Evolutionary conservation across 2,113 vertebrate species (phyloP).

Genomic region (Xyrauchen texanus): DNA sequence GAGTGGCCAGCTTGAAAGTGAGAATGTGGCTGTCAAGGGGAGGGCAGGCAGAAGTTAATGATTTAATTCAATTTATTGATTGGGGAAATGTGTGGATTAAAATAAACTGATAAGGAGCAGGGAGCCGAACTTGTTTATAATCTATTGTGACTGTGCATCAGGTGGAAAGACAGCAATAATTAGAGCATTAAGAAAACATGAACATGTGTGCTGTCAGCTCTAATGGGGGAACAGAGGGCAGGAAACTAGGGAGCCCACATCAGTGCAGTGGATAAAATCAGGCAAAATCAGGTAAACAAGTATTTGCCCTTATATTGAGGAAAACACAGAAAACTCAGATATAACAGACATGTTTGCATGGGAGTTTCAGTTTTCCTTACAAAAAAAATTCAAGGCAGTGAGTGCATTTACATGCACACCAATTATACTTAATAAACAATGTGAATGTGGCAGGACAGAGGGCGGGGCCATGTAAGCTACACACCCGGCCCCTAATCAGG

Average conservation of each 20-base stretch:
- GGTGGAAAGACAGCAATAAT: conserved; percentile 59
- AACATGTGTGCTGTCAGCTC: conserved; percentile 56
- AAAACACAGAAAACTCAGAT: too few species aligned
- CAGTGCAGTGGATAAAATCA: background rate
- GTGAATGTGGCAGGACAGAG: too few species aligned
- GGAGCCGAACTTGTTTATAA: conserved; percentile 54
- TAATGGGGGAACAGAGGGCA: conserved; percentile 32
- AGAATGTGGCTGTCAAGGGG: conserved; percentile 64
- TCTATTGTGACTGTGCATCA: conserved; percentile 58
- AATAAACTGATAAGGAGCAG: conserved; percentile 50
- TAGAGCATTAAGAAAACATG: conserved; percentile 56
- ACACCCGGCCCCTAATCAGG: too few species aligned
- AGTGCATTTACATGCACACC: too few species aligned
- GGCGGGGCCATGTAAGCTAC: too few species aligned
- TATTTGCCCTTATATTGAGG: too few species aligned
- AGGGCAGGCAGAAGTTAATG: conserved; percentile 65
- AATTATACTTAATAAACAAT: too few species aligned
- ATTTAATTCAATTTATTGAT: conserved; percentile 72
- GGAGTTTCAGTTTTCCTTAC: too few species aligned
- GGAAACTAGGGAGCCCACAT: conserved; percentile 11
- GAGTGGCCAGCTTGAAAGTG: conserved; percentile 58
- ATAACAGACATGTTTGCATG: too few species aligned
- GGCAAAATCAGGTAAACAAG: too few species aligned
- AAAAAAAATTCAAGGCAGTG: too few species aligned
- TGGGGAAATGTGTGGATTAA: conserved; percentile 57